phyloP scores from a whole-genome alignment of 2,113 vertebrate species.

The Pithys albifrons region DNA sequence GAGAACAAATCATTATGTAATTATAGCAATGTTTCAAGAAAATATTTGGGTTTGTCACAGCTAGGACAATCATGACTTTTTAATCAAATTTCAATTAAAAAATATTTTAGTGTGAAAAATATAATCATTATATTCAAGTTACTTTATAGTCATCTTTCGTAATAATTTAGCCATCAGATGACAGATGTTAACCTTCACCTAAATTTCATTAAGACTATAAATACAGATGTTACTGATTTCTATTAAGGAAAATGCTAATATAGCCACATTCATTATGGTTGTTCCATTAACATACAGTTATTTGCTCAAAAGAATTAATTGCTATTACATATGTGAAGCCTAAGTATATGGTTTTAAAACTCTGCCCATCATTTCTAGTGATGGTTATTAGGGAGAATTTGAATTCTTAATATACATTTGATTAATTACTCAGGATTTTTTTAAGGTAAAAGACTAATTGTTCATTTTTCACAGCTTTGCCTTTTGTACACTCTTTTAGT shows the following conservation, averaged over 20 bases:
- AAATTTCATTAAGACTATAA: background rate
- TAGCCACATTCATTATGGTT: background rate
- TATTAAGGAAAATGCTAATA: background rate
- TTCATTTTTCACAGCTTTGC: background rate
- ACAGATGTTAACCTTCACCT: background rate
- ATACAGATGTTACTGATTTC: background rate
- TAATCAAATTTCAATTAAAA: background rate
- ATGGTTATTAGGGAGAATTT: background rate
- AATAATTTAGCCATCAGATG: background rate
- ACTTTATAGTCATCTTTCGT: background rate
- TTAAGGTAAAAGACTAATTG: background rate
- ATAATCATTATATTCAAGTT: background rate
- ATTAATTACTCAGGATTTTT: background rate
- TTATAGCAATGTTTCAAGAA: background rate
- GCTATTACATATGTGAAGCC: background rate
- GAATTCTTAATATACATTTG: background rate
- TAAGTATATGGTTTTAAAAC: background rate
- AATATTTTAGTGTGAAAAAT: background rate
- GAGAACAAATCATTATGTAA: background rate
- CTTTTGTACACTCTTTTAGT: accelerated
- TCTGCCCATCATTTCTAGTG: background rate
- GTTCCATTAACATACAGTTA: background rate
- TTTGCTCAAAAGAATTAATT: background rate
- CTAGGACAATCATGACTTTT: background rate
- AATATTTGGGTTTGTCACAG: background rate